Evolutionary conservation across 2,113 vertebrate species (phyloP).

Genomic region (Dolichallabes microphthalmus): DNA sequence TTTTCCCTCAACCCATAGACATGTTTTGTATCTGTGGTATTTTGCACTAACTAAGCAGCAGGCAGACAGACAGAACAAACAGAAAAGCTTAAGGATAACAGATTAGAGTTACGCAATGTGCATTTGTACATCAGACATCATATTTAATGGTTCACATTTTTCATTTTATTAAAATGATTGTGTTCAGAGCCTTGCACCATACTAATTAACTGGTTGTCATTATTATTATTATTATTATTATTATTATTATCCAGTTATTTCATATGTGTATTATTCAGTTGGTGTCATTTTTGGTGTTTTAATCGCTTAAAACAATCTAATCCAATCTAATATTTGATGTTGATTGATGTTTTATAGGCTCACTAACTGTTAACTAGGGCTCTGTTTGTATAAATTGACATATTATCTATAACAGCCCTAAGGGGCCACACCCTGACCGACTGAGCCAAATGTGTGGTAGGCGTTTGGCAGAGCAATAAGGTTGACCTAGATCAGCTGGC

Average conservation of each 20-base stretch:
- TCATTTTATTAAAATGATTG: not conserved
- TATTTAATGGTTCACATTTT: not conserved
- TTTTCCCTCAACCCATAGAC: not conserved
- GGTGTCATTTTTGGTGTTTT: not conserved
- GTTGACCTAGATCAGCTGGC: not conserved
- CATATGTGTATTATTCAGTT: not conserved
- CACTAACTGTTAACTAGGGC: too few relatives aligned
- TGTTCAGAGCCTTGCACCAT: not conserved
- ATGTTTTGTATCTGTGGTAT: not conserved
- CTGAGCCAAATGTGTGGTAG: not conserved
- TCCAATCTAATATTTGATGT: too few relatives aligned
- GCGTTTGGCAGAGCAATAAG: not conserved
- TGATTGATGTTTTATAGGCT: too few relatives aligned
- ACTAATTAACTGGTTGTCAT: not conserved
- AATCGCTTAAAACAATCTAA: not conserved
- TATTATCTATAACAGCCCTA: not conserved
- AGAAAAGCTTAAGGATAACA: not conserved
- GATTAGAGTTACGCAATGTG: too few relatives aligned
- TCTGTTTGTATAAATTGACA: not conserved
- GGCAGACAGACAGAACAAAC: too few relatives aligned
- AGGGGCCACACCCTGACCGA: not conserved
- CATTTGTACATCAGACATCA: not conserved
- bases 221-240: too few relatives aligned
- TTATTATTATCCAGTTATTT: not conserved
- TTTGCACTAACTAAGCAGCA: not conserved